Conservation (phyloP, 2,888 invertebrate species). For the Mystacides longicornis region DNA sequence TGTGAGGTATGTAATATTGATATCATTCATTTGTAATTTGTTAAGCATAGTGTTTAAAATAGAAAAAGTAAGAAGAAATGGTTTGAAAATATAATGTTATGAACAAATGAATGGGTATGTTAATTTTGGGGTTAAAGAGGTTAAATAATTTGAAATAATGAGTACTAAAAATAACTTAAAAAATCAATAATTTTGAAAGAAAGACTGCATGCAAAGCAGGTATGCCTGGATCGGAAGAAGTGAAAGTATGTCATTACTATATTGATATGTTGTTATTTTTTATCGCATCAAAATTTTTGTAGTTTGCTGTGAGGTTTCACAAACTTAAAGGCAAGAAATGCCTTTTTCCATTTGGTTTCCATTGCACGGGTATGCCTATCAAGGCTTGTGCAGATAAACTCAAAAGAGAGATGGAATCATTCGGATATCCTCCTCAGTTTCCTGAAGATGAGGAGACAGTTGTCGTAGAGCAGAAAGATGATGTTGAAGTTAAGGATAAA, state of each 20-base stretch:
- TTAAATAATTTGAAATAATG: too few species aligned
- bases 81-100: too few species aligned
- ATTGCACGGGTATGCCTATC: conserved; percentile 99
- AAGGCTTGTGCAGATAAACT: conserved; percentile 98
- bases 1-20: conserved; percentile 65
- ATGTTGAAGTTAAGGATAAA: conserved; percentile 67
- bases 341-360: conserved; percentile 96
- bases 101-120: too few species aligned
- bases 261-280: conserved; percentile 6
- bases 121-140: too few species aligned
- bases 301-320: conserved; percentile 89
- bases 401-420: conserved; percentile 84
- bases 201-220: too few species aligned
- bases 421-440: conserved; percentile 88
- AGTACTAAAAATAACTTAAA: too few species aligned
- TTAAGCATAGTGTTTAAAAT: background rate
- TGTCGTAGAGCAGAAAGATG: conserved; percentile 41
- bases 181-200: too few species aligned
- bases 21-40: background rate
- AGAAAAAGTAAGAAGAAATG: too few species aligned
- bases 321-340: conserved; percentile 86
- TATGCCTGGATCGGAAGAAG: too few species aligned
- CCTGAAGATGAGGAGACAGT: conserved; percentile 54
- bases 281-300: conserved; percentile 27
- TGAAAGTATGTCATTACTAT: background rate